These are phyloP conservation scores for Axis porcinus DNA, from an alignment of 2,113 vertebrate genomes.

Conservation along the genomic window DNA sequence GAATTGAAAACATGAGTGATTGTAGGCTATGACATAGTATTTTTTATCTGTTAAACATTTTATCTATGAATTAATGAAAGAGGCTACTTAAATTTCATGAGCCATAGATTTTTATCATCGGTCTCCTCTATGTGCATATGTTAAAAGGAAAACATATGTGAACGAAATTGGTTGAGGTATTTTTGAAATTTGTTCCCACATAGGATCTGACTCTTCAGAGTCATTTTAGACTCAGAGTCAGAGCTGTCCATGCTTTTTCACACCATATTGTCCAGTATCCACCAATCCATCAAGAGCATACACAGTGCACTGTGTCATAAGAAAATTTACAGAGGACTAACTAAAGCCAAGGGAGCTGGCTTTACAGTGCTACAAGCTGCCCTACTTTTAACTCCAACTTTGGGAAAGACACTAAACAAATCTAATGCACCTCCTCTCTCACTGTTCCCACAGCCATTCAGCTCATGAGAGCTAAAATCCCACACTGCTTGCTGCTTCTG, in stretches of 20 bases:
- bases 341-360: rapidly evolving
- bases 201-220: neutral
- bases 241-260: neutral
- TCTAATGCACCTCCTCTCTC: neutral
- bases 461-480: neutral
- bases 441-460: neutral
- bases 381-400: neutral
- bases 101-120: neutral
- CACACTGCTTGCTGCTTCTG: neutral
- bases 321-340: neutral
- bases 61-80: neutral
- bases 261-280: neutral
- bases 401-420: neutral
- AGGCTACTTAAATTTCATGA: neutral
- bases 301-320: neutral
- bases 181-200: neutral
- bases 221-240: neutral
- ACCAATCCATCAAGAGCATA: neutral
- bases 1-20: neutral
- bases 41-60: neutral
- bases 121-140: neutral
- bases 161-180: neutral
- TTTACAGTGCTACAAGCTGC: neutral
- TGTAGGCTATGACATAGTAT: neutral
- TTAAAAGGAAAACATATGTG: neutral